Conservation (phyloP, 2,888 invertebrate species). For the Homarus gammarus region DNA sequence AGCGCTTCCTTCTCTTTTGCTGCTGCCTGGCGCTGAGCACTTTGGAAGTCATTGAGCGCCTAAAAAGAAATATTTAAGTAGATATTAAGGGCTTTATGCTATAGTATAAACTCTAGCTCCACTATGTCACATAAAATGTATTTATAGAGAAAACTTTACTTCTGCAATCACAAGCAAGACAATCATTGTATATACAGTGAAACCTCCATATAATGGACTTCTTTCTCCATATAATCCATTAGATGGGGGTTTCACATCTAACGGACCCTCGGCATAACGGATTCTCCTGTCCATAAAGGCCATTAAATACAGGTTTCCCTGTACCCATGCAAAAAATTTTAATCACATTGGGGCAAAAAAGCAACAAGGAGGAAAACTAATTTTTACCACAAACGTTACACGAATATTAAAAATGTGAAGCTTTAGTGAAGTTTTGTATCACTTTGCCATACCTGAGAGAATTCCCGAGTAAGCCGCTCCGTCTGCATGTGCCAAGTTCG, state of each 20-base stretch:
- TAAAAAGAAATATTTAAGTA: constrained; percentile 20
- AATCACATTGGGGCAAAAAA: no score
- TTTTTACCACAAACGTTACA: no score
- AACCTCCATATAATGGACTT: no score
- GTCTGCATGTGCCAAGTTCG: constrained; percentile 92
- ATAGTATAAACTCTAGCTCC: background rate
- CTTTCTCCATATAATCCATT: no score
- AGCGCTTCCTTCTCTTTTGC: constrained; percentile 95
- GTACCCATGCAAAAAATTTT: no score
- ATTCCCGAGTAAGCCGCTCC: constrained; percentile 94
- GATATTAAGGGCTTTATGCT: background rate
- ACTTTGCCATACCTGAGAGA: constrained; percentile 88
- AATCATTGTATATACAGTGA: no score
- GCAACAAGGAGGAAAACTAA: no score
- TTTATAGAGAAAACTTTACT: background rate
- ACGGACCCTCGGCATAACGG: no score
- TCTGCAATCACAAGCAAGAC: background rate
- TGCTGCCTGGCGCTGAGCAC: constrained; percentile 90
- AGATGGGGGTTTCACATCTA: no score
- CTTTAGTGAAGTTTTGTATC: background rate
- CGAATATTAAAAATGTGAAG: no score
- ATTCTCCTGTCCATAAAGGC: no score
- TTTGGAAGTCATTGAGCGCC: constrained; percentile 75
- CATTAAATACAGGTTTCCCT: no score
- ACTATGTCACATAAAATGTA: background rate